phyloP scores from a whole-genome alignment of 2,113 vertebrate genomes.

The Myiozetetes cayanensis region DNA sequence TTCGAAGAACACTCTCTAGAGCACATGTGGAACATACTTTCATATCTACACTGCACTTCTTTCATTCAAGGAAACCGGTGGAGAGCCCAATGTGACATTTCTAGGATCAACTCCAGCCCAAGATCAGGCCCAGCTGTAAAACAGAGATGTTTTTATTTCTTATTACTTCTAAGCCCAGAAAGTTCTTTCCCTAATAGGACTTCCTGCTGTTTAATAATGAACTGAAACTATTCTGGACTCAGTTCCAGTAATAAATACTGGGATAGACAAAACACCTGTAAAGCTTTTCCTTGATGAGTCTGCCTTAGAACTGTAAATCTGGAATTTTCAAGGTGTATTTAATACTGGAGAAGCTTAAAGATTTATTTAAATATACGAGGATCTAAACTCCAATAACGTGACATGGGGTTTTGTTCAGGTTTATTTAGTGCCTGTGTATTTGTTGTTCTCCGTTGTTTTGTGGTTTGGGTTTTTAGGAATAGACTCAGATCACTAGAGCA shows the following conservation, averaged over 20 bases:
- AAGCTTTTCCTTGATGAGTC: not conserved
- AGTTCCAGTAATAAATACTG: not conserved
- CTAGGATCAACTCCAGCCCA: not conserved
- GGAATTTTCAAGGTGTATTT: not conserved
- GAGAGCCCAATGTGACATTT: not conserved
- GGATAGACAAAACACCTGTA: not conserved
- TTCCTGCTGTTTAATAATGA: not conserved
- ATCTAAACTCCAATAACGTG: not conserved
- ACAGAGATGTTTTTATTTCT: not conserved
- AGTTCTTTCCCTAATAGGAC: not conserved
- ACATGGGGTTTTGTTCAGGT: not conserved
- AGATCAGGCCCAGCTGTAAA: not conserved
- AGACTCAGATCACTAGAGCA: not conserved
- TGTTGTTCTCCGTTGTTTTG: not conserved
- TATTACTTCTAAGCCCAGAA: not conserved
- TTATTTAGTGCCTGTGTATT: not conserved
- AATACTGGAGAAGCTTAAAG: not conserved
- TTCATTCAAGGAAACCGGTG: not conserved
- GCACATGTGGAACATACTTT: accelerated
- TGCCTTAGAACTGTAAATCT: not conserved
- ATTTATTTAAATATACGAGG: not conserved
- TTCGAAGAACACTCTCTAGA: not conserved
- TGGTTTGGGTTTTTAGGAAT: not conserved
- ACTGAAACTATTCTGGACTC: not conserved
- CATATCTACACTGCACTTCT: not conserved